Base-by-base conservation (phyloP, 2,888 invertebrate genomes). In the Herminia tarsipennalis region DNA sequence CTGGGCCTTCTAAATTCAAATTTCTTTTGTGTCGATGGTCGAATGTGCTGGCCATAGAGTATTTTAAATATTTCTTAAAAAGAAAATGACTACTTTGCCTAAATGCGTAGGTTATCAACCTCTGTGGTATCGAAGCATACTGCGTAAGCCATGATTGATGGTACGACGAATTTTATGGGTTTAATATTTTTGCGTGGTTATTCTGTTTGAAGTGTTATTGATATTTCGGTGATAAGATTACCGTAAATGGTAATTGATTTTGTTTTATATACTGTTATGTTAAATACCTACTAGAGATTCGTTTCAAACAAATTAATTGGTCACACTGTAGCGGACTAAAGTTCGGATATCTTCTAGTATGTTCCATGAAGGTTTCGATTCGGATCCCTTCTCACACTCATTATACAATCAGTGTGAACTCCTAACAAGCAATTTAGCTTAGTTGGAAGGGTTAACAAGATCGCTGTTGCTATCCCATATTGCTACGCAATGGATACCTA, bases 141-240 rank as follows among this genome's bases (percentile, higher is more conserved):
- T 13, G 16, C 13, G 18, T 29, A 39, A 45, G 38, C 35, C 3
- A 14, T 35, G 24, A 35, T 36, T 25, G 35, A 36, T 36, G 35
- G 12, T 9, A 36, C 16, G n/a, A 21, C 22, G 42, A 39, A 35
- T 44, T 29, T 34, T n/a, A 37, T 21, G 24, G 24, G 25, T n/a
- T 47, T 55, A 40, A 56, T 56, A 52, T 50, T 56, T 58, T 59
- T 56, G 43, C 41, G 45, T 33, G 33, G 30, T 2, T 27, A 36
- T 13, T 17, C 9, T 29, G 38, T 33, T 27, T 45, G 18, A 29
- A 20, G 24, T 36, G 25, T 34, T 47, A 44, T 39, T 36, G 28
- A 45, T 45, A 35, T 40, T 21, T 13, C 20, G 20, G 22, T 34
- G 25, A 38, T 38, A 34, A 20, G 12, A 45, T 43, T 51, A 34